phyloP scores from a whole-genome alignment of 1,140 invertebrate genomes.

The Zaprionus tsacasi region DNA sequence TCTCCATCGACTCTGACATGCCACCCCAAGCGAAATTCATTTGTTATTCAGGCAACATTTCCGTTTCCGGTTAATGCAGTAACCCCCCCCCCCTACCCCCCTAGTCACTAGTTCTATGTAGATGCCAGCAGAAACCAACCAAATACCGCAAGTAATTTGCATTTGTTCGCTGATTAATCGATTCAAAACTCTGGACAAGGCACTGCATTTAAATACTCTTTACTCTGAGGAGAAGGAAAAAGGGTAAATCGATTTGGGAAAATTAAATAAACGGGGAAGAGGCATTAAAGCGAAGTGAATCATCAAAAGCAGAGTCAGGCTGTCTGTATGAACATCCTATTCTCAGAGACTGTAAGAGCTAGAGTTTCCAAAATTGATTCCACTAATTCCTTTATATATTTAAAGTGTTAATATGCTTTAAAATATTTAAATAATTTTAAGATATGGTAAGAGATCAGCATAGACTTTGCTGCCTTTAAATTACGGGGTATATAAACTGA shows the following conservation, averaged over 20 bases:
- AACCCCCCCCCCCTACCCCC: slow-evolving; percentile 6
- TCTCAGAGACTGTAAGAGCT: too few relatives aligned
- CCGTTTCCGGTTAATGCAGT: slow-evolving; percentile 77
- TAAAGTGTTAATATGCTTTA: too few relatives aligned
- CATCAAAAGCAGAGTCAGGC: too few relatives aligned
- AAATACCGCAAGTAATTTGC: slow-evolving; percentile 71
- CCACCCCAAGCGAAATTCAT: slow-evolving; percentile 69
- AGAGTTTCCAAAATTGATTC: too few relatives aligned
- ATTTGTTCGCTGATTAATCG: slow-evolving; percentile 71
- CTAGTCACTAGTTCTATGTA: too few relatives aligned
- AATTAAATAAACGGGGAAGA: background rate
- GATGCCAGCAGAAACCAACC: slow-evolving; percentile 39
- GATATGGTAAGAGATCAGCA: too few relatives aligned
- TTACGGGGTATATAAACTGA: background rate
- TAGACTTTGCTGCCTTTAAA: background rate
- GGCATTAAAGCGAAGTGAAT: too few relatives aligned
- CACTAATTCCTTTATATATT: too few relatives aligned
- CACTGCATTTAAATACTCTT: slow-evolving; percentile 13
- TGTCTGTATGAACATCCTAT: too few relatives aligned
- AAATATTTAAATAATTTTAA: too few relatives aligned
- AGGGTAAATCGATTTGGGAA: background rate
- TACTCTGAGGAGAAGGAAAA: background rate
- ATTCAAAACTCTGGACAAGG: slow-evolving; percentile 19
- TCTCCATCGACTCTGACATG: slow-evolving; percentile 31
- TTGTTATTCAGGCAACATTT: slow-evolving; percentile 80